These are phyloP conservation scores for Lamellibrachia columna DNA, from an alignment of 2,888 invertebrate genomes.

Conservation along the genomic window DNA sequence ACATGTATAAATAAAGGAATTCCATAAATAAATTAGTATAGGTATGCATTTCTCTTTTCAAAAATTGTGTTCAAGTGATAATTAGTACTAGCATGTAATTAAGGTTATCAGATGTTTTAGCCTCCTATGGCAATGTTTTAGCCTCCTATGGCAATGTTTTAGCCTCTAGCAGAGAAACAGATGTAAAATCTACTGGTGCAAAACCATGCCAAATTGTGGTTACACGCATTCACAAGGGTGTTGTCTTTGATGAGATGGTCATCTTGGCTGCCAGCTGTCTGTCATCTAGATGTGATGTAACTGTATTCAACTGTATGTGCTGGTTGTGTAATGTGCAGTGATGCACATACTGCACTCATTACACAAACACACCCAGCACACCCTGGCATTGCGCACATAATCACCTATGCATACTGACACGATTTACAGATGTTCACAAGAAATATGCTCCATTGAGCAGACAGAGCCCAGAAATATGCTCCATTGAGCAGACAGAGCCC, in stretches of 20 bases:
- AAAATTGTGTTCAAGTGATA: too few relatives aligned
- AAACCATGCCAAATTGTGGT: not conserved
- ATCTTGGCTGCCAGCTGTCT: not conserved
- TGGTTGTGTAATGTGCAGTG: not conserved
- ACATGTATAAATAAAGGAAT: not conserved
- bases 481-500: too few relatives aligned
- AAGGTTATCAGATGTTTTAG: too few relatives aligned
- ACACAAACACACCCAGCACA: not conserved
- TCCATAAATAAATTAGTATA: not conserved
- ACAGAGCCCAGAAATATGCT: too few relatives aligned
- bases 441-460: not conserved
- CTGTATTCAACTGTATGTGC: not conserved
- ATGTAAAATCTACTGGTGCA: not conserved
- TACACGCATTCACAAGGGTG: not conserved
- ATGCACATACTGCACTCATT: not conserved
- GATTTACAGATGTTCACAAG: not conserved
- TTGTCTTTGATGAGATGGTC: not conserved
- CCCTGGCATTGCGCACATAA: not conserved
- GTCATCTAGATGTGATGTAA: not conserved
- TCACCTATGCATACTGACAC: not conserved
- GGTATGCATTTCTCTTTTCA: too few relatives aligned
- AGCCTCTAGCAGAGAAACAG: not conserved
- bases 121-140: too few relatives aligned
- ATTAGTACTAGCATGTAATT: too few relatives aligned
- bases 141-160: too few relatives aligned